Percentiles rank a stretch among this genome's conserved stretches.
These are phyloP conservation scores for Drosophila littoralis DNA, from an alignment of 1,140 invertebrate species.

Conservation along the genomic window DNA sequence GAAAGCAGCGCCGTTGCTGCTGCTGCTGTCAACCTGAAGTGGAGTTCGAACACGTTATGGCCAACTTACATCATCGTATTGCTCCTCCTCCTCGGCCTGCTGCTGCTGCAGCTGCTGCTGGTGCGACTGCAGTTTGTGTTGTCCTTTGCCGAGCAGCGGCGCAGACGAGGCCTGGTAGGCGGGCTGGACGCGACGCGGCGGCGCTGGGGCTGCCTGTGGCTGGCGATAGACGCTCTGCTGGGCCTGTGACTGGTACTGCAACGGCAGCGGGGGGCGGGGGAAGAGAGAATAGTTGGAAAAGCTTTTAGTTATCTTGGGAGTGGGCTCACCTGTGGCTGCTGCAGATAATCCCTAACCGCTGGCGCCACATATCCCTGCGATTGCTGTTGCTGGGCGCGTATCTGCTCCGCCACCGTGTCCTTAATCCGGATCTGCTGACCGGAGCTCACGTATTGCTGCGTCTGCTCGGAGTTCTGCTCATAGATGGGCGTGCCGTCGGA, in stretches of 20 bases:
- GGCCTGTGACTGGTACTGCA: conserved; percentile 73
- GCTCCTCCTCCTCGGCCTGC: conserved; percentile 72
- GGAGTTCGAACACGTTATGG: conserved; percentile 46
- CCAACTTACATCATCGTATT: conserved; percentile 83
- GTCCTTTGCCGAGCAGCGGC: conserved; percentile 66
- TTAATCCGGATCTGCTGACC: conserved; percentile 78
- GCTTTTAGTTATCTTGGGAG: not conserved
- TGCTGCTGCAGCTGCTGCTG: conserved; percentile 58
- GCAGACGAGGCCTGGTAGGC: conserved; percentile 49
- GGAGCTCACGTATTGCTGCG: conserved; percentile 76
- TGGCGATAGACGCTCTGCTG: conserved; percentile 74
- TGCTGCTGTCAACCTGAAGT: not conserved
- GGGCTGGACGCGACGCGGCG: conserved; percentile 66
- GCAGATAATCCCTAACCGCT: conserved; percentile 70
- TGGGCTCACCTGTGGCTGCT: conserved; percentile 69
- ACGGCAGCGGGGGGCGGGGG: not conserved
- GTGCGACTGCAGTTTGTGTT: conserved; percentile 56
- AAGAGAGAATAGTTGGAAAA: not conserved
- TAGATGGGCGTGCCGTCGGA: conserved; percentile 79
- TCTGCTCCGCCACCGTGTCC: conserved; percentile 80
- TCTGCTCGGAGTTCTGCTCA: conserved; percentile 81
- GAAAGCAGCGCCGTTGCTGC: conserved; percentile 51
- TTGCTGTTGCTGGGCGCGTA: conserved; percentile 74
- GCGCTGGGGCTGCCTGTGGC: conserved; percentile 57
- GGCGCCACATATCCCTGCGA: conserved; percentile 77